Percentiles rank a stretch among this genome's conserved stretches.
Evolutionary conservation across 92 coral and sea anemone genomes (phyloP).

Genomic region (Epizoanthus rinbou): DNA sequence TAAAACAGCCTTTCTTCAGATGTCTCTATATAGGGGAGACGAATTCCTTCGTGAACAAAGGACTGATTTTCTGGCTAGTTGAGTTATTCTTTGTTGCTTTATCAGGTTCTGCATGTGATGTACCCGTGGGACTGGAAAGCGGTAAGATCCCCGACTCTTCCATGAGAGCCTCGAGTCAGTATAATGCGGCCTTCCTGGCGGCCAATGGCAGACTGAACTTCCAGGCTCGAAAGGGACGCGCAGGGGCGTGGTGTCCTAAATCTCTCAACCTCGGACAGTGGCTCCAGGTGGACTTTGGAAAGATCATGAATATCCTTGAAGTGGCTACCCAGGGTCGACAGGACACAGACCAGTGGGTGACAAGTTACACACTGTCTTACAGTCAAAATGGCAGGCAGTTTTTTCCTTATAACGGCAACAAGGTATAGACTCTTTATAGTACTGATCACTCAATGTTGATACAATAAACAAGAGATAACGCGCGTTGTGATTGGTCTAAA

Average conservation of each 20-base stretch:
- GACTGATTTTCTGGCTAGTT: too few species aligned
- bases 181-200: not conserved
- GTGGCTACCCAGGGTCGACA: conserved; percentile 28
- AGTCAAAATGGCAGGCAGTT: conserved; percentile 18
- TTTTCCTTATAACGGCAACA: not conserved
- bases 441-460: too few species aligned
- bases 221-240: conserved; percentile 3
- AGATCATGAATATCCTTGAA: not conserved
- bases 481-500: too few species aligned
- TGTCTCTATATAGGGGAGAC: too few species aligned
- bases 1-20: too few species aligned
- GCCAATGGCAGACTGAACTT: conserved; percentile 19
- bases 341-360: conserved; percentile 26
- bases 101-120: not conserved
- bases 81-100: too few species aligned
- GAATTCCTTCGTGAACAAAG: too few species aligned
- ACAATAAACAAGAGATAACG: too few species aligned
- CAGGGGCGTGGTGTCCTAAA: conserved; percentile 17
- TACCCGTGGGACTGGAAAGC: conserved; percentile 1
- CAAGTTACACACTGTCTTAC: conserved; percentile 13
- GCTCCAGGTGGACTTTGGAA: conserved; percentile 23
- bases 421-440: too few species aligned
- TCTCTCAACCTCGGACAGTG: conserved; percentile 10
- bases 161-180: conserved; percentile 3
- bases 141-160: not conserved